Percentiles rank a stretch among this genome's conserved stretches.
These are phyloP conservation scores for Ctenomys sociabilis DNA, from an alignment of 2,113 vertebrate species.

Conservation along the genomic window DNA sequence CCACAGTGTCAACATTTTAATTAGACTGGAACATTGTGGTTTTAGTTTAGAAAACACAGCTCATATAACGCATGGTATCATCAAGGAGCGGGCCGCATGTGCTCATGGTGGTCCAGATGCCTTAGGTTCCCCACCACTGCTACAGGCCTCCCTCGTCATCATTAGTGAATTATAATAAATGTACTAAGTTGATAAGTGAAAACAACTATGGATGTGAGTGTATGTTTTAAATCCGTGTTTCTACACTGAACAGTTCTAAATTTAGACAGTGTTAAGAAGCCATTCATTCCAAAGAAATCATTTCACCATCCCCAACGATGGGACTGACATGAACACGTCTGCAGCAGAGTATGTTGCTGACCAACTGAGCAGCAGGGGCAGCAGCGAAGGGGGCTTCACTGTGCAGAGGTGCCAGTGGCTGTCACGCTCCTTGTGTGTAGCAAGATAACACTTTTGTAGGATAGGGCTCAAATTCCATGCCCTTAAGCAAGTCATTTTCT, in stretches of 20 bases:
- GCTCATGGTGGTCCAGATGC: background rate
- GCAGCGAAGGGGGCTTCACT: rapidly evolving
- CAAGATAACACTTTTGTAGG: background rate
- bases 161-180: background rate
- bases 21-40: background rate
- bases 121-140: background rate
- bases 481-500: background rate
- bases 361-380: background rate
- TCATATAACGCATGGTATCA: background rate
- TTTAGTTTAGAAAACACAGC: background rate
- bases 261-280: background rate
- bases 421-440: rapidly evolving
- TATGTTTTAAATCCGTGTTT: background rate
- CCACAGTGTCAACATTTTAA: background rate
- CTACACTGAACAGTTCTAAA: background rate
- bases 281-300: background rate
- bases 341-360: no score
- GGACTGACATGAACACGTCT: background rate
- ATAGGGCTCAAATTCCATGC: background rate
- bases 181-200: background rate
- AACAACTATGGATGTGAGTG: background rate
- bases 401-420: no score
- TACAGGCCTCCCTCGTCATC: no score
- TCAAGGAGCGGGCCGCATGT: no score
- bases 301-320: background rate